phyloP scores from a whole-genome alignment of 2,797 vertebrate genomes.

The Adelosebastes latens region DNA sequence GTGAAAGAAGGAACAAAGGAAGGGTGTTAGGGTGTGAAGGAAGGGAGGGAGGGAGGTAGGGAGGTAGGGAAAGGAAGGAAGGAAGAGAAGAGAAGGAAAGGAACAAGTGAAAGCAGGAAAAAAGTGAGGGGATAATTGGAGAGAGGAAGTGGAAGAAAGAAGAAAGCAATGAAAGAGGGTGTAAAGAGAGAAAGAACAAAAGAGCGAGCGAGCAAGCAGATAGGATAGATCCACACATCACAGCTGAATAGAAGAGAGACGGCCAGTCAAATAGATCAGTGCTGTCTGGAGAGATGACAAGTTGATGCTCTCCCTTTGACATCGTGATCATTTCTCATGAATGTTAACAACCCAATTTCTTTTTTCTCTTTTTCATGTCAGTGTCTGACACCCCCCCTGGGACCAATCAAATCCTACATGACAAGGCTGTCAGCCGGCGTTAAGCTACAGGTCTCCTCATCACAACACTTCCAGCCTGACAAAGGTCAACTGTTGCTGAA shows the following conservation, averaged over 20 bases:
- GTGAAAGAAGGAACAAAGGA: no score
- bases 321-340: constrained; percentile 59
- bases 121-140: not conserved
- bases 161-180: not conserved
- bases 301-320: constrained; percentile 51
- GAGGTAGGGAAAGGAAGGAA: fast-evolving
- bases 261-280: constrained; percentile 29
- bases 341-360: constrained; percentile 53
- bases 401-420: constrained; percentile 55
- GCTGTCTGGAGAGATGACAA: constrained; percentile 47
- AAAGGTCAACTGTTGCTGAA: constrained; percentile 55
- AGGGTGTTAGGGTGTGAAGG: no score
- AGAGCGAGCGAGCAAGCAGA: not conserved
- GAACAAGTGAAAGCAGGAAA: no score
- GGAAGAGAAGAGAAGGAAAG: not conserved
- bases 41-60: fast-evolving
- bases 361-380: constrained; percentile 15
- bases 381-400: constrained; percentile 39
- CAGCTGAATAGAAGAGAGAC: constrained; percentile 16
- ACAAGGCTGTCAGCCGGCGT: constrained; percentile 51
- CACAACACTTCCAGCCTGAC: constrained; percentile 28
- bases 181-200: not conserved
- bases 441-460: constrained; percentile 55
- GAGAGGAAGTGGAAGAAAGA: not conserved
- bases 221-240: not conserved